Evolutionary conservation across 2,113 vertebrate species (phyloP).

Genomic region (Coryphaenoides rupestris): DNA sequence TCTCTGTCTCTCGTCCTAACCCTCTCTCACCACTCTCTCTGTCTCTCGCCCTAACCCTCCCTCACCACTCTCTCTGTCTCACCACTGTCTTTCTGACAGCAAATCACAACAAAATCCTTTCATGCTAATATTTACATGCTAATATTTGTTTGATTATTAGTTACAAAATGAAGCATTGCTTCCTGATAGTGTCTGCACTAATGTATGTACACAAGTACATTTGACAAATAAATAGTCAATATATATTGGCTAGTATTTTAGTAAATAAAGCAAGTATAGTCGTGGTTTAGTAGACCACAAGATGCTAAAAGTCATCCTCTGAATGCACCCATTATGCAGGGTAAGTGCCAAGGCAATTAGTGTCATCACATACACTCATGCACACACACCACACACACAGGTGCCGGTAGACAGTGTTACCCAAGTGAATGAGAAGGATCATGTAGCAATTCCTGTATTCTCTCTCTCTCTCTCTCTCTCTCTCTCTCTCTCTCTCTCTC

Average conservation of each 20-base stretch:
- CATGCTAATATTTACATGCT: too few species aligned
- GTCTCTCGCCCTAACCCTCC: background rate
- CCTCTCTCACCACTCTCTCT: background rate
- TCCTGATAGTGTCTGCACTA: too few species aligned
- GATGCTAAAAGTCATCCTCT: constrained; percentile 2
- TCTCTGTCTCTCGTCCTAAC: too few species aligned
- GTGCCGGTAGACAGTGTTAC: constrained; percentile 15
- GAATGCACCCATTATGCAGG: background rate
- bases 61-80: too few species aligned
- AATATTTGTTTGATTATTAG: too few species aligned
- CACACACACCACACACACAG: constrained; percentile 22
- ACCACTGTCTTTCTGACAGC: too few species aligned
- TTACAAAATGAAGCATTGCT: too few species aligned
- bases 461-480: constrained; percentile 7
- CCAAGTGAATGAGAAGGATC: constrained; percentile 27
- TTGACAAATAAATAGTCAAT: too few species aligned
- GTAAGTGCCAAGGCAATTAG: constrained; percentile 45
- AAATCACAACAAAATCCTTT: too few species aligned
- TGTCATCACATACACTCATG: constrained; percentile 44
- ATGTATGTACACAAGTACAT: too few species aligned
- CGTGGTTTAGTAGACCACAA: background rate
- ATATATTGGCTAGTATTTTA: background rate
- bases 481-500: too few species aligned
- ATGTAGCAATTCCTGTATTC: constrained; percentile 26
- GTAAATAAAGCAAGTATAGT: background rate